Base-by-base conservation (phyloP, 2,113 vertebrate species). In the Neoarius graeffei region DNA sequence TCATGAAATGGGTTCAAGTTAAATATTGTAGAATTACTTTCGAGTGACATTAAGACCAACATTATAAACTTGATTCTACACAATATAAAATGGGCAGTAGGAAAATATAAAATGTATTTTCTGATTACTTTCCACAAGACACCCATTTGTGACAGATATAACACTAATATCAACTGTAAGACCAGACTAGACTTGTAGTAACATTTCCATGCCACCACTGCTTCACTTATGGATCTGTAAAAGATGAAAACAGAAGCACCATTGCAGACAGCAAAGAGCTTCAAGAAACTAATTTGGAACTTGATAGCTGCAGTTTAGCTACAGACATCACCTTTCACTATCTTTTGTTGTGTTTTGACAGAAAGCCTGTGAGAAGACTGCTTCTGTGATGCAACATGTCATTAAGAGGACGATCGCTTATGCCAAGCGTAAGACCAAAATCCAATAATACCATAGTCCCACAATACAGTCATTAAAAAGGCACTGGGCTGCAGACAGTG, bases 361-460 rank as follows among this genome's bases (percentile, higher is more conserved):
- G 98, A 91, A 95, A 87, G 98, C 98, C 48, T 99, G 97, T 95
- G 98, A 99, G 93, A 99, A 99, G 94, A 99, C 98, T 0, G 95
- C 96, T 87, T 99, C 98, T 0, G 96, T 97, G 89, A 96, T 99
- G 96, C 96, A 99, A n/a, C 98, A 99, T 7, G 98, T 99, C 81
- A 96, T 99, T 90, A 96, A 97, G 85, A 96, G 98, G 94, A 99
- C 98, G 90, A 97, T 99, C 62, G 92, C 86, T 71, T 95, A 95
- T 57, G 98, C 98, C 6, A 95, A 95, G 89, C 96, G 98, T 99
- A 96, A 94, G 91, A 4, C 3, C 54, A 42, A 23, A 30, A 60
- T 62, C 56, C 11, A 20, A 62, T 10, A 82, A 62, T 35, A 23
- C 1, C 10, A 17, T 57, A 57, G 1, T 35, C 2, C 8, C 8